Conservation (phyloP, 2,888 invertebrate species). For the Drosophila anomalata region DNA sequence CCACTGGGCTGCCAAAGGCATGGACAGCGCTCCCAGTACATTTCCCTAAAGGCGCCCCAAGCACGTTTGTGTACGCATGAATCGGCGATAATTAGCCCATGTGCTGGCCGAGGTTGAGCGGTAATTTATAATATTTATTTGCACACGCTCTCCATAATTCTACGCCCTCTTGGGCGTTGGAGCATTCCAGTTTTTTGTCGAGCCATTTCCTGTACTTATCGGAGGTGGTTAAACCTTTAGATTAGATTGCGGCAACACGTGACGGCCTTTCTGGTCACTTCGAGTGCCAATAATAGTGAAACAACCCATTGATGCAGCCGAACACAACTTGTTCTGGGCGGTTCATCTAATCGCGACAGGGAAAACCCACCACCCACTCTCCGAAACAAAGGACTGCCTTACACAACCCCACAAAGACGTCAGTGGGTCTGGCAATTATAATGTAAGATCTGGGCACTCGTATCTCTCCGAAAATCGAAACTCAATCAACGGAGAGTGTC, state of each 20-base stretch:
- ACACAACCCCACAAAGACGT: conserved; percentile 2
- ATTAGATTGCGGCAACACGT: conserved; percentile 58
- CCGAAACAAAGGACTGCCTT: neutral
- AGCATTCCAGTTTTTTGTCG: conserved; percentile 30
- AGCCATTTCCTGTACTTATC: conserved; percentile 51
- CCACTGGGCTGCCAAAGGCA: conserved; percentile 63
- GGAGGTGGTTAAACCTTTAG: conserved; percentile 32
- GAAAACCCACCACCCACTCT: neutral
- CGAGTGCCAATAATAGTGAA: conserved; percentile 19
- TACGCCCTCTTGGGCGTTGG: too few species aligned
- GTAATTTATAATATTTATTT: conserved; percentile 28
- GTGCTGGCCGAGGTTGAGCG: neutral
- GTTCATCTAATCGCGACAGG: conserved; percentile 28
- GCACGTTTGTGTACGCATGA: conserved; percentile 24
- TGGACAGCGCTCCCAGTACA: conserved; percentile 40
- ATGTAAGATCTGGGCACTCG: neutral
- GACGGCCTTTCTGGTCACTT: conserved; percentile 33
- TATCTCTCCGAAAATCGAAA: conserved; percentile 3
- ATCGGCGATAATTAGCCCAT: conserved; percentile 26
- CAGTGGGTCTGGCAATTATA: neutral
- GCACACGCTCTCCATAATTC: conserved; percentile 25
- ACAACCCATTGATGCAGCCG: conserved; percentile 15
- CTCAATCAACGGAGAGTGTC: conserved; percentile 8
- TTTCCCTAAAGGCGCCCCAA: neutral
- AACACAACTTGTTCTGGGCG: conserved; percentile 31